phyloP scores from a whole-genome alignment of 2,113 vertebrate species.

The Phoenicopterus ruber region DNA sequence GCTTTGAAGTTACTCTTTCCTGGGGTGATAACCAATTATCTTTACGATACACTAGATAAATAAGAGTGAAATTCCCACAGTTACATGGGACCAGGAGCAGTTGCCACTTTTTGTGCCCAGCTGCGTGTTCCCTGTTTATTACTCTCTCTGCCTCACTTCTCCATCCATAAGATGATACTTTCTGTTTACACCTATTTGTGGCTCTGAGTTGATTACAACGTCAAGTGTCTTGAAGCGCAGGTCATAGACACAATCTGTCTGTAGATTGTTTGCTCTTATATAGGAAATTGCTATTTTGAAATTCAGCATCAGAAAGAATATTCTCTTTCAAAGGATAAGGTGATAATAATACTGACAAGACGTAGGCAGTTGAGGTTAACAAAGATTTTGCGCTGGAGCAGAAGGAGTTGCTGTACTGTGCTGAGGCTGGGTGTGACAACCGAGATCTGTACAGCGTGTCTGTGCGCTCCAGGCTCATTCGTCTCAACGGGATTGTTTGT shows the following conservation, averaged over 20 bases:
- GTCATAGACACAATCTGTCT: not conserved
- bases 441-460: accelerated
- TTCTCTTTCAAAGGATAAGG: not conserved
- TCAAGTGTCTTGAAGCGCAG: not conserved
- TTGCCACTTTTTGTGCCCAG: not conserved
- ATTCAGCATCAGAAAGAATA: not conserved
- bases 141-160: not conserved
- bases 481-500: not conserved
- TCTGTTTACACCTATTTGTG: not conserved
- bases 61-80: not conserved
- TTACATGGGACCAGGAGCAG: not conserved
- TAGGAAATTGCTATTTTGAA: not conserved
- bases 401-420: not conserved
- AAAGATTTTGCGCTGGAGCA: not conserved
- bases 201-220: not conserved
- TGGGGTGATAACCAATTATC: not conserved
- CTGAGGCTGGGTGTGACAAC: not conserved
- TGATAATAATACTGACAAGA: not conserved
- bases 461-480: accelerated
- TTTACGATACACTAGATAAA: not conserved
- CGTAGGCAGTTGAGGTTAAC: not conserved
- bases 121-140: not conserved
- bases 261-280: not conserved
- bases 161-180: not conserved
- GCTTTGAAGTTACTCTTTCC: not conserved